A percentile compares a stretch with the other conserved stretches of the same genome.
Evolutionary conservation across 1,140 invertebrate species (phyloP).

Genomic region (Drosophila santomea): DNA sequence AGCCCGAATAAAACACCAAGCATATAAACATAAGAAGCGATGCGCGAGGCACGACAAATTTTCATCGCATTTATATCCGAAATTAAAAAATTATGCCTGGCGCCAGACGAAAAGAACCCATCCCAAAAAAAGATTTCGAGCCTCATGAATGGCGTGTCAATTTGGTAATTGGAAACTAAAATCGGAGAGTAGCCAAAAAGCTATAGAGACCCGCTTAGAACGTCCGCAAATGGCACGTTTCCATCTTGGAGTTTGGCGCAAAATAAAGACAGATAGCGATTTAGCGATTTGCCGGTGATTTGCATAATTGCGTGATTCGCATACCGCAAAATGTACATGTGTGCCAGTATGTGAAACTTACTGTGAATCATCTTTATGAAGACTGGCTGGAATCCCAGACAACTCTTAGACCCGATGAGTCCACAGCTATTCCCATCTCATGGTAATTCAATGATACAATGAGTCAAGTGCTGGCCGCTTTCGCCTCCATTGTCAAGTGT

Average conservation of each 20-base stretch:
- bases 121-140: conserved; percentile 18
- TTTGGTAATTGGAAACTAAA: conserved; percentile 62
- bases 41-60: conserved; percentile 58
- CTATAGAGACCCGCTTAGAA: conserved; percentile 26
- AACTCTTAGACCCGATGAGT: conserved; percentile 33
- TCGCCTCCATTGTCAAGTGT: conserved; percentile 31
- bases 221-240: conserved; percentile 61
- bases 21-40: conserved; percentile 26
- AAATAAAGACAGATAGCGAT: conserved; percentile 49
- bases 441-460: conserved; percentile 30
- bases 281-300: conserved; percentile 44
- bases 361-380: conserved; percentile 56
- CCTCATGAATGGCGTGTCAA: conserved; percentile 50
- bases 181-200: conserved; percentile 31
- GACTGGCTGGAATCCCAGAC: conserved; percentile 22
- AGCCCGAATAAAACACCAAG: conserved; percentile 29
- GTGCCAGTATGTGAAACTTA: conserved; percentile 37
- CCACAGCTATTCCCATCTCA: conserved; percentile 22
- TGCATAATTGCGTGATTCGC: conserved; percentile 80
- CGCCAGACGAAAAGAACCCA: conserved; percentile 46
- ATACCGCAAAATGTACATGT: conserved; percentile 47
- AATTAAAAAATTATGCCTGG: conserved; percentile 68
- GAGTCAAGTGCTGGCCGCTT: conserved; percentile 55
- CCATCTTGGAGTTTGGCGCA: conserved; percentile 32
- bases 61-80: conserved; percentile 60